phyloP scores from a whole-genome alignment of 1,140 invertebrate species.

The Eumaeus atala region DNA sequence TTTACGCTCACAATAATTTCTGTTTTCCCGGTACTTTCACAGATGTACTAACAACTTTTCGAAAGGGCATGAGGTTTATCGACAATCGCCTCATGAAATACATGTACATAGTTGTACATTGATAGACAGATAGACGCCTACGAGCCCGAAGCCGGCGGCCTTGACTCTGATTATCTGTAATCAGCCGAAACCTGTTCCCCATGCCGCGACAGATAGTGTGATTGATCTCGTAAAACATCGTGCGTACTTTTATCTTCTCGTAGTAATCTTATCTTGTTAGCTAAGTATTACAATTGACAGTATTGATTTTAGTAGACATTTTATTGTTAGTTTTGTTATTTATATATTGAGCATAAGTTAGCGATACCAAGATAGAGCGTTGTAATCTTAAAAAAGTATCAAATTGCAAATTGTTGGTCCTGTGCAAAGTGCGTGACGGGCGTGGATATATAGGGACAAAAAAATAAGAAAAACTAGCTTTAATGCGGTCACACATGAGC shows the following conservation, averaged over 20 bases:
- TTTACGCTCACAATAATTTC: too few relatives aligned
- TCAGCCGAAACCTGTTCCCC: conserved; percentile 26
- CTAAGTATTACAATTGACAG: conserved; percentile 3
- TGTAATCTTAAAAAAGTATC: not conserved
- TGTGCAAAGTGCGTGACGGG: not conserved
- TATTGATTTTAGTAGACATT: conserved; percentile 3
- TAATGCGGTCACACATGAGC: not conserved
- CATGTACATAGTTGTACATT: not conserved
- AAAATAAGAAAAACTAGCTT: not conserved
- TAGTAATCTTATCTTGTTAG: conserved; percentile 11
- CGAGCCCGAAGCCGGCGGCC: conserved; percentile 25
- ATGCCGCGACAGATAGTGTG: conserved; percentile 16
- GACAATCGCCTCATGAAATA: too few relatives aligned
- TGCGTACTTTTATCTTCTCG: conserved; percentile 6
- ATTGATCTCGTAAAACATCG: conserved; percentile 9
- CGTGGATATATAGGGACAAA: not conserved
- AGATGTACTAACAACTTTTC: too few relatives aligned
- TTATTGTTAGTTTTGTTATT: not conserved
- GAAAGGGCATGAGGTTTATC: too few relatives aligned
- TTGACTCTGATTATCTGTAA: conserved; percentile 42
- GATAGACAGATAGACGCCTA: conserved; percentile 11
- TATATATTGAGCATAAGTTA: not conserved
- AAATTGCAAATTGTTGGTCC: not conserved
- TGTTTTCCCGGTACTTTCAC: too few relatives aligned
- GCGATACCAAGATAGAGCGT: not conserved